These are phyloP conservation scores for Arizona elegans DNA, from an alignment of 2,113 vertebrate genomes.

Conservation along the genomic window DNA sequence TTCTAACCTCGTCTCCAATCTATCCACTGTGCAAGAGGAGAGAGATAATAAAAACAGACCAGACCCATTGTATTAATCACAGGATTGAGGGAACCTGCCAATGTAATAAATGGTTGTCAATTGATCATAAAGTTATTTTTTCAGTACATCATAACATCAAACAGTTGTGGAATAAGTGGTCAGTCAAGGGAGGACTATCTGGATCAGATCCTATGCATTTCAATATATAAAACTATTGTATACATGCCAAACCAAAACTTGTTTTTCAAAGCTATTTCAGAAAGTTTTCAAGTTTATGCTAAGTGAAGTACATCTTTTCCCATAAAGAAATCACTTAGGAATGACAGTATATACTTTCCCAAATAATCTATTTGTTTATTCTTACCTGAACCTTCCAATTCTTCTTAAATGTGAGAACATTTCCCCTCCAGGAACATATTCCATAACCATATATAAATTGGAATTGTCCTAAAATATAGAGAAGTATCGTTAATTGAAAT, in stretches of 20 bases:
- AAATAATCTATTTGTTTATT: background rate
- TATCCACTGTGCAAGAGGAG: background rate
- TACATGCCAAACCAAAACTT: background rate
- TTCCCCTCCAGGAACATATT: conserved; percentile 97
- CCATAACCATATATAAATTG: conserved; percentile 99
- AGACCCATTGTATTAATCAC: background rate
- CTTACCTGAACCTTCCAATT: conserved; percentile 97
- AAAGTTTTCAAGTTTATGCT: background rate
- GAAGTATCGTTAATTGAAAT: conserved; percentile 20
- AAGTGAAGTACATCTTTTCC: background rate
- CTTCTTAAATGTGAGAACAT: conserved; percentile 99
- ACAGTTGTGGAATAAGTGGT: background rate
- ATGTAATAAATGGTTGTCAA: background rate
- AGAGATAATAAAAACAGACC: background rate
- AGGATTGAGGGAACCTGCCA: background rate
- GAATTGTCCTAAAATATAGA: conserved; percentile 89
- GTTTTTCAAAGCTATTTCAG: background rate
- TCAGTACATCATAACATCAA: background rate
- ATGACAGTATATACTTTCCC: background rate
- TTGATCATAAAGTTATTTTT: background rate
- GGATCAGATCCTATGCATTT: background rate
- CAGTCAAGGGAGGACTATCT: background rate
- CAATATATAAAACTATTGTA: background rate
- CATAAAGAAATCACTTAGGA: background rate
- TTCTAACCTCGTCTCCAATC: background rate